Evolutionary conservation across 1,140 invertebrate species (phyloP), one percentile per base, ranked within the genome.

Genomic region (Calliopsis andreniformis): DNA sequence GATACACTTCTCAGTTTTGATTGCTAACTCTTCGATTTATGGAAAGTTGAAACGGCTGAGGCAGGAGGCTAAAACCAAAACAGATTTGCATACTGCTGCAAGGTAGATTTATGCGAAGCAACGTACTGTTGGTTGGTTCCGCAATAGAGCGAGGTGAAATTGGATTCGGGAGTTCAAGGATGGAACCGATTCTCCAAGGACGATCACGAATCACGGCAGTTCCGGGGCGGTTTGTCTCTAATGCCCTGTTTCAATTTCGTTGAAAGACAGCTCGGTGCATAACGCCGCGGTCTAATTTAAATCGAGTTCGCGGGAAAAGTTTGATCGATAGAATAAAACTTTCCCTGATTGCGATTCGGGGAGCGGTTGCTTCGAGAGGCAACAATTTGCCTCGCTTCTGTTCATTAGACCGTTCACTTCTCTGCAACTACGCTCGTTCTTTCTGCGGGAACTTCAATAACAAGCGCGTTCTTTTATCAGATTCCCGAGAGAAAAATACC

Each of bases 281-380:
- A 42, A 49, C 39, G 47, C 68, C 12, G n/a, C 35, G 18, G 47
- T 20, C 23, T 72, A 72, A 72, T 64, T 64, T 39, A 42, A 72
- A 39, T 53, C 59, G 18, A 30, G 23, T 30, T 42, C 58, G 45
- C 2, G 12, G 51, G 53, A 71, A 77, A 77, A 80, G 73, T 84
- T 82, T 82, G 80, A 80, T 84, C 73, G 75, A 82, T 78, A 61
- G 76, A 82, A 76, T 30, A 59, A 55, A 75, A 61, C n/a, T 66
- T 59, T 39, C 14, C 25, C 35, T 14, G 25, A 67, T 45, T 10
- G 28, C 20, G 4, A 56, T 66, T 47, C 47, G 10, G 18, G 16
- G 23, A 23, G 49, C 39, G 14, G 12, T 6, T 0, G 18, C 16
- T 10, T 12, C 7, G 14, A 20, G 32, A 42, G 35, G 18, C 7